Percentiles rank a stretch among this genome's conserved stretches.
These are phyloP conservation scores for Lochmaea capreae DNA, from an alignment of 2,888 invertebrate species.

Conservation along the genomic window DNA sequence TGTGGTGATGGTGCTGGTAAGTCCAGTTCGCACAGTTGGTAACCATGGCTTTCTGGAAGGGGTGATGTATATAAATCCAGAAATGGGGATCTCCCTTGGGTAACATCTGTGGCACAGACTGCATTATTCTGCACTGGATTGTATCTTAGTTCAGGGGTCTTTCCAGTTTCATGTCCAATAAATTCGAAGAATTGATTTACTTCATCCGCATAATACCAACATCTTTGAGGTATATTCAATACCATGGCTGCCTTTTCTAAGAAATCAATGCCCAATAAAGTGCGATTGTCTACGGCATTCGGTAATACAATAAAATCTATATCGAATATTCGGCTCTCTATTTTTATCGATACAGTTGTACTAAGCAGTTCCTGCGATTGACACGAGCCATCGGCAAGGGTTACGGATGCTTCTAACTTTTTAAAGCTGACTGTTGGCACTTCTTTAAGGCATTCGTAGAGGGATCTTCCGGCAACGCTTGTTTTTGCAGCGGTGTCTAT, in stretches of 20 bases:
- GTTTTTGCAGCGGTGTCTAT: conserved; percentile 31
- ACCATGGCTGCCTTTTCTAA: conserved; percentile 33
- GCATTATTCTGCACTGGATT: not conserved
- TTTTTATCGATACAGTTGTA: too few species aligned
- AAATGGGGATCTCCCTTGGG: conserved; percentile 18
- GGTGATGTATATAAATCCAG: conserved; percentile 28
- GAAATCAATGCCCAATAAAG: conserved; percentile 39
- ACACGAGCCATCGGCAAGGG: conserved; percentile 26
- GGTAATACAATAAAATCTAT: conserved; percentile 35
- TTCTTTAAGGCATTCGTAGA: conserved; percentile 19
- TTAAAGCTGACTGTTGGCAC: not conserved
- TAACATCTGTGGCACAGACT: conserved; percentile 10
- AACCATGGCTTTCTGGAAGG: conserved; percentile 2
- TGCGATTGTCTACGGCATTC: conserved; percentile 34
- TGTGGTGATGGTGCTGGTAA: not conserved
- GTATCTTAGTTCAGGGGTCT: conserved; percentile 15
- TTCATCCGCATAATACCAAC: conserved; percentile 29
- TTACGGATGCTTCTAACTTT: conserved; percentile 1
- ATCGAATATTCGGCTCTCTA: conserved; percentile 15
- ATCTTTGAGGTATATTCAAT: conserved; percentile 31
- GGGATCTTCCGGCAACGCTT: conserved; percentile 17
- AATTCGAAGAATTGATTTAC: conserved; percentile 20
- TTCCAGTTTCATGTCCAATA: not conserved
- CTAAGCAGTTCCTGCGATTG: conserved; percentile 14
- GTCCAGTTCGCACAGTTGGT: not conserved